These are phyloP conservation scores for Leptobrachium leishanense DNA, from an alignment of 2,113 vertebrate species.

Conservation along the genomic window DNA sequence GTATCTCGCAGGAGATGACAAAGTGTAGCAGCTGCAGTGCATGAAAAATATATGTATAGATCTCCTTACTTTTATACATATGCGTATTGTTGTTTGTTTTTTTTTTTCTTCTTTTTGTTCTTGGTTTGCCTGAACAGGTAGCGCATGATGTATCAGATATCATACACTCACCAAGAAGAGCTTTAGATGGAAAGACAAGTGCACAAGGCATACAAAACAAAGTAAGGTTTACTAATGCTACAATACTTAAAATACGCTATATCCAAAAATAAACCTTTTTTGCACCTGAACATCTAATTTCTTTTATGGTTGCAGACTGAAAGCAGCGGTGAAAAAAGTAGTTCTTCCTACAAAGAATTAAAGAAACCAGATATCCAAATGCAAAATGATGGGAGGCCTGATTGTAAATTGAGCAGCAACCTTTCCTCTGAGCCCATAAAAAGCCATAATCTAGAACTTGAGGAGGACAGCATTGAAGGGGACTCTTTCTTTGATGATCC, in stretches of 20 bases:
- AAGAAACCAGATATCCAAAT: constrained; percentile 61
- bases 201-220: constrained; percentile 52
- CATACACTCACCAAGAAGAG: constrained; percentile 39
- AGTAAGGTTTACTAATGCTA: constrained; percentile 48
- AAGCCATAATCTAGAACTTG: constrained; percentile 55
- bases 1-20: no score
- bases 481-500: constrained; percentile 97
- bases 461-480: constrained; percentile 73
- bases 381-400: constrained; percentile 55
- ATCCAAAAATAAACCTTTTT: no score
- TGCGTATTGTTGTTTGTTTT: no score
- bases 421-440: constrained; percentile 53
- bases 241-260: no score
- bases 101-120: background rate
- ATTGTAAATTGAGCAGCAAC: constrained; percentile 57
- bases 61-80: no score
- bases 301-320: constrained; percentile 51
- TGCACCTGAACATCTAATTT: background rate
- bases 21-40: no score
- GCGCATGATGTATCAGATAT: constrained; percentile 53
- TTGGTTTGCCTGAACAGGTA: constrained; percentile 50
- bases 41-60: no score
- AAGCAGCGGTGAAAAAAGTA: constrained; percentile 64
- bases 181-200: constrained; percentile 49
- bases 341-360: constrained; percentile 58